These are phyloP conservation scores for Sarcophaga peregrina DNA, from an alignment of 1,140 invertebrate genomes.

Conservation along the genomic window DNA sequence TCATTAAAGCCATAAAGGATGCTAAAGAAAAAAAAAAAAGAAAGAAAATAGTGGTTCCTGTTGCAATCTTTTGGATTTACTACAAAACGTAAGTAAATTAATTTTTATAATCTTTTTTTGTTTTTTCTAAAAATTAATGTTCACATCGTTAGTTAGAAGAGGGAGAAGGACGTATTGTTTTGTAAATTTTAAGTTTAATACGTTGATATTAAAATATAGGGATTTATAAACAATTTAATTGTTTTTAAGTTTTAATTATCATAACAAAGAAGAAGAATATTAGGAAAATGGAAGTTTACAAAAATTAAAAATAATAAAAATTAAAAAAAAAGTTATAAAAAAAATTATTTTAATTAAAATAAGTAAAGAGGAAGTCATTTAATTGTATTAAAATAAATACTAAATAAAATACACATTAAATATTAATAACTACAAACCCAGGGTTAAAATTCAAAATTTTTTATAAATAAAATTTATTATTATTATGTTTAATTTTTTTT, in stretches of 20 bases:
- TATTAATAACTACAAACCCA: constrained; percentile 4
- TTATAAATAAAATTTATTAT: neutral
- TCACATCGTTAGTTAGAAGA: neutral
- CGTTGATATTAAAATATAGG: neutral
- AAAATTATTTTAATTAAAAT: neutral
- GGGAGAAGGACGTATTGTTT: too few species aligned
- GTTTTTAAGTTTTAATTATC: too few species aligned
- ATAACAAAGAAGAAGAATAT: too few species aligned
- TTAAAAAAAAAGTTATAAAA: neutral
- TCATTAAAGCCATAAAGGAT: neutral
- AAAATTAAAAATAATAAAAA: neutral
- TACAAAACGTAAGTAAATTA: neutral
- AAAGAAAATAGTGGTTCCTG: constrained; percentile 2
- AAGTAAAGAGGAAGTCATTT: neutral
- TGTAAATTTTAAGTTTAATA: neutral
- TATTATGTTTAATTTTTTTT: neutral
- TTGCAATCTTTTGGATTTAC: neutral
- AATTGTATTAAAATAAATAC: neutral
- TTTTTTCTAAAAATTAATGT: neutral
- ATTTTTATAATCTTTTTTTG: neutral
- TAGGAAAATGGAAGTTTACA: neutral
- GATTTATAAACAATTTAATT: neutral
- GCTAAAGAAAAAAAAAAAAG: too few species aligned
- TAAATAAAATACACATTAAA: constrained; percentile 35
- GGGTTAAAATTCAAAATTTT: neutral